phyloP scores from a whole-genome alignment of 2,888 invertebrate genomes.

The Dichetophora obliterata region DNA sequence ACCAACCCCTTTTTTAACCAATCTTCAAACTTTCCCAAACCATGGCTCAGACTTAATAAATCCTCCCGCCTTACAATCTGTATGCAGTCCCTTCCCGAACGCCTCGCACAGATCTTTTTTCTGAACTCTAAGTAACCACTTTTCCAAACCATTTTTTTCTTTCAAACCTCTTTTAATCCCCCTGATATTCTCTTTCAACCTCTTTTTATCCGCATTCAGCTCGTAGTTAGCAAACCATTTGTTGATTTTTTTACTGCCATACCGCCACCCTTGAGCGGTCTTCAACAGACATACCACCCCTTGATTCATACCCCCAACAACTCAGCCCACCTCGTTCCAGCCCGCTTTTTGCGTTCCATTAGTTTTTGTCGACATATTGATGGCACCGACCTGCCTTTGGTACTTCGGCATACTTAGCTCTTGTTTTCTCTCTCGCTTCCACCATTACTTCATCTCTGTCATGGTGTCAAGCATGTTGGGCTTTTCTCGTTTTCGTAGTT shows the following conservation, averaged over 20 bases:
- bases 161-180: neutral
- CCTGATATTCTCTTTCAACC: neutral
- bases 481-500: neutral
- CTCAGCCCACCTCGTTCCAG: slow-evolving; percentile 15
- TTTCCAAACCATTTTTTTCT: too few relatives aligned
- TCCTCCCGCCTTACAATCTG: neutral
- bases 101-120: neutral
- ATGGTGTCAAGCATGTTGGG: neutral
- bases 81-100: neutral
- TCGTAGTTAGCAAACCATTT: slow-evolving; percentile 55
- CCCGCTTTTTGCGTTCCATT: slow-evolving; percentile 51
- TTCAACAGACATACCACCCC: neutral
- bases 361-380: slow-evolving; percentile 1
- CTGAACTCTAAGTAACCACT: too few relatives aligned
- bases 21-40: neutral
- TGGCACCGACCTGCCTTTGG: slow-evolving; percentile 37
- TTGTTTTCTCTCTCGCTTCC: neutral
- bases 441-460: neutral
- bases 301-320: neutral
- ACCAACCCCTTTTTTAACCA: neutral
- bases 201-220: neutral
- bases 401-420: slow-evolving; percentile 8
- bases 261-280: neutral
- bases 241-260: slow-evolving; percentile 55
- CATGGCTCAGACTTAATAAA: neutral